These are phyloP conservation scores for Cylas formicarius DNA, from an alignment of 1,140 invertebrate genomes.

Conservation along the genomic window DNA sequence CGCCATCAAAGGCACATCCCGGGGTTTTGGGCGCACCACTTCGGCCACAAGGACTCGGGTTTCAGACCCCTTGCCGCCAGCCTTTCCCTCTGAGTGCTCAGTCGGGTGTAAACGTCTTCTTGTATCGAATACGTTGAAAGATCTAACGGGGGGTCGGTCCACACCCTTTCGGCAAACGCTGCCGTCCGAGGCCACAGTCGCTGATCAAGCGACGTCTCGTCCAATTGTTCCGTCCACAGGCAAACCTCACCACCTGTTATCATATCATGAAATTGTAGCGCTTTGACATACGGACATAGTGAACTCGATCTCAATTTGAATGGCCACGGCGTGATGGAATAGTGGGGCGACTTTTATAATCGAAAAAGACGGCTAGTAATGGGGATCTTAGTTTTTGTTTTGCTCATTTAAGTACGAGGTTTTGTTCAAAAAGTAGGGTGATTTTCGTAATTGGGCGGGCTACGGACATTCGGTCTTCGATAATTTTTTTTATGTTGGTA, in stretches of 20 bases:
- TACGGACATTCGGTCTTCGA: too few relatives aligned
- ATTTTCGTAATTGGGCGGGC: too few relatives aligned
- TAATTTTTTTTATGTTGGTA: too few relatives aligned
- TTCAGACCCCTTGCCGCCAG: slow-evolving; percentile 53
- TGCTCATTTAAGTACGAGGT: too few relatives aligned
- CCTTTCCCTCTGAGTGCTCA: slow-evolving; percentile 58
- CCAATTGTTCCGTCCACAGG: slow-evolving; percentile 64
- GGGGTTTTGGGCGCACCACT: slow-evolving; percentile 67
- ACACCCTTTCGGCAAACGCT: slow-evolving; percentile 57
- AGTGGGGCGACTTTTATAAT: too few relatives aligned
- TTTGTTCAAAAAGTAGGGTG: too few relatives aligned
- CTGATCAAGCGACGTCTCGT: slow-evolving; percentile 53
- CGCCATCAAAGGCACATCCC: slow-evolving; percentile 54
- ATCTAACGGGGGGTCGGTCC: slow-evolving; percentile 40
- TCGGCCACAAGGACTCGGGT: slow-evolving; percentile 64
- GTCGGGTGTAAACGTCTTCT: slow-evolving; percentile 56
- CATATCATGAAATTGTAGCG: too few relatives aligned
- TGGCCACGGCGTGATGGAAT: too few relatives aligned
- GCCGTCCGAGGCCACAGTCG: slow-evolving; percentile 64
- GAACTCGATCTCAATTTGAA: too few relatives aligned
- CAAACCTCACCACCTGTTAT: slow-evolving; percentile 59
- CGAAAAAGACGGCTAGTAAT: too few relatives aligned
- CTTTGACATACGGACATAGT: too few relatives aligned
- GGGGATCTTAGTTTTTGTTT: too few relatives aligned
- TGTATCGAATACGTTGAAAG: slow-evolving; percentile 25